Conservation (phyloP, 2,888 invertebrate species). For the Geotrupes spiniger region DNA sequence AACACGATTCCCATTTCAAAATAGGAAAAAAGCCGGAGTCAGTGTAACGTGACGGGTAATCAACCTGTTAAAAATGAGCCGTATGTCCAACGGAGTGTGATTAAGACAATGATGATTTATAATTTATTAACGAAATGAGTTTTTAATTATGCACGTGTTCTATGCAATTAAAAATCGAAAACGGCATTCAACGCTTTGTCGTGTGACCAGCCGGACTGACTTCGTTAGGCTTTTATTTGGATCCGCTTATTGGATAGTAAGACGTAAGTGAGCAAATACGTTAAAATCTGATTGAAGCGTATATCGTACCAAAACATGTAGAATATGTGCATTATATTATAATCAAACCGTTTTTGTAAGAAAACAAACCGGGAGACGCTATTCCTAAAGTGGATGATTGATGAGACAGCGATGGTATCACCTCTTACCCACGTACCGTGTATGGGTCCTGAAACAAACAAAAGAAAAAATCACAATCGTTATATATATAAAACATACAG, state of each 20-base stretch:
- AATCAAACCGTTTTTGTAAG: conserved; percentile 4
- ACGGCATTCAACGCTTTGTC: conserved; percentile 15
- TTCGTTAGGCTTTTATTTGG: not conserved
- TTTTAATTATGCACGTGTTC: conserved; percentile 29
- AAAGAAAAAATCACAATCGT: conserved; percentile 26
- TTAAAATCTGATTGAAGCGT: not conserved
- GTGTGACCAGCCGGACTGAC: conserved; percentile 2
- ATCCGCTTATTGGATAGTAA: too few species aligned
- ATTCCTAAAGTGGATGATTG: conserved; percentile 28
- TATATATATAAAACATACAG: conserved; percentile 21
- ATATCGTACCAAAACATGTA: too few species aligned
- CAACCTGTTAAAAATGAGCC: conserved; percentile 6
- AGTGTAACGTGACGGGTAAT: conserved; percentile 15
- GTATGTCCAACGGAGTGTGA: conserved; percentile 22
- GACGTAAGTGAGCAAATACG: too few species aligned
- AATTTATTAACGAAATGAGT: conserved; percentile 33
- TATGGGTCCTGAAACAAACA: conserved; percentile 64
- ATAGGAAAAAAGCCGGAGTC: conserved; percentile 15
- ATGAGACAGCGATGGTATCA: conserved; percentile 32
- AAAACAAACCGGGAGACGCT: conserved; percentile 3
- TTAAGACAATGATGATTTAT: conserved; percentile 29
- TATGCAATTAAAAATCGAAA: conserved; percentile 26
- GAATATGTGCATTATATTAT: too few species aligned
- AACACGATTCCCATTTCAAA: conserved; percentile 32
- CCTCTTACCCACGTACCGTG: conserved; percentile 53